Percentiles rank a stretch among this genome's conserved stretches.
Conservation (phyloP, 1,140 invertebrate species). For the Pogonus chalceus region DNA sequence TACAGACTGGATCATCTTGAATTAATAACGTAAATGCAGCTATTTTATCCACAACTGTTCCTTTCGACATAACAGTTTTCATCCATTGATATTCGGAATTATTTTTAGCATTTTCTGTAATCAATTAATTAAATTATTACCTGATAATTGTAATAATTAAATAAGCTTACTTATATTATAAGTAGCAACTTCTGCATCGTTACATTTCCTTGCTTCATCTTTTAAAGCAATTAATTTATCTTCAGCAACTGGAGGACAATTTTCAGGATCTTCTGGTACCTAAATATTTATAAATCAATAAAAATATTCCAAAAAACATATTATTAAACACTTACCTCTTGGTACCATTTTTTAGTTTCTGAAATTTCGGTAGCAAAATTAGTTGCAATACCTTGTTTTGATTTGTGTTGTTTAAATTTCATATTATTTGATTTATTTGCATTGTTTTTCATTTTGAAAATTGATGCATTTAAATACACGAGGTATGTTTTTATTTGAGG, state of each 20-base stretch:
- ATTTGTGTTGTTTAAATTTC: neutral
- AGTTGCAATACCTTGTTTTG: neutral
- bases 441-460: neutral
- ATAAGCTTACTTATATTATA: conserved; percentile 42
- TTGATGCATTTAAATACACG: neutral
- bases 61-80: conserved; percentile 65
- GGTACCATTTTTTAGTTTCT: conserved; percentile 18
- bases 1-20: conserved; percentile 77
- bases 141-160: conserved; percentile 12
- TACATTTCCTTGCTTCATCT: conserved; percentile 47
- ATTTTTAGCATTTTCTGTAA: conserved; percentile 39
- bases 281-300: conserved; percentile 19
- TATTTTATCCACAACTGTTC: conserved; percentile 75
- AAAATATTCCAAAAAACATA: conserved; percentile 7
- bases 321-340: conserved; percentile 14
- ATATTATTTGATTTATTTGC: neutral
- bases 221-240: conserved; percentile 43
- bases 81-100: conserved; percentile 60
- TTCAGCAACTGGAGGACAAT: conserved; percentile 33
- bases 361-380: neutral
- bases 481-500: neutral
- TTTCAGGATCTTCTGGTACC: conserved; percentile 38
- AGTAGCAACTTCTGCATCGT: conserved; percentile 49
- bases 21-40: conserved; percentile 74
- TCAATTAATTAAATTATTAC: conserved; percentile 14